A percentile compares a stretch with the other conserved stretches of the same genome.
Evolutionary conservation across 2,113 vertebrate genomes (phyloP).

Genomic region (Protobothrops mucrosquamatus): DNA sequence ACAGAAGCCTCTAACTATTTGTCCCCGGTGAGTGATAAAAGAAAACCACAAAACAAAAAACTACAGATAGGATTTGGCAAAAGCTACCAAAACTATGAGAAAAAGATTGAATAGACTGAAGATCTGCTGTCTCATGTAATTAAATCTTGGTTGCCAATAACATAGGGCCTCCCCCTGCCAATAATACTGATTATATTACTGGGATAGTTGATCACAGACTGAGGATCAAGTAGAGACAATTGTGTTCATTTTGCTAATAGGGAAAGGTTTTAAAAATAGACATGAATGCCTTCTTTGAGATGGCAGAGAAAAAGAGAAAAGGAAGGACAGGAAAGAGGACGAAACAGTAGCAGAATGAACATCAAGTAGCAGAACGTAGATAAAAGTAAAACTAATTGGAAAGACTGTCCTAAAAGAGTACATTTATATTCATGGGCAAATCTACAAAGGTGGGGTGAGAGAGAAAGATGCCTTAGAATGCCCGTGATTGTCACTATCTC

Average conservation of each 20-base stretch:
- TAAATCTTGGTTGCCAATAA: constrained; percentile 61
- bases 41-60: constrained; percentile 53
- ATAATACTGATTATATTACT: constrained; percentile 62
- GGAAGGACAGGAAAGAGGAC: too few species aligned
- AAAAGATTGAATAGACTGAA: constrained; percentile 56
- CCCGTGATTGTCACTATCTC: neutral
- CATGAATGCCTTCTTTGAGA: constrained; percentile 50
- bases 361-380: neutral
- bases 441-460: neutral
- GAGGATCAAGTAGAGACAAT: constrained; percentile 62
- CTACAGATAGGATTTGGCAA: constrained; percentile 54
- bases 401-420: constrained; percentile 26
- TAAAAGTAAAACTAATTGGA: constrained; percentile 17
- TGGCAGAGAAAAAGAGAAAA: neutral
- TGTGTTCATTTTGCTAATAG: constrained; percentile 35
- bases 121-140: constrained; percentile 62
- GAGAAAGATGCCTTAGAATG: neutral
- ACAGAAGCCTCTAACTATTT: neutral
- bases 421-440: neutral
- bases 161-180: constrained; percentile 54
- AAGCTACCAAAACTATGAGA: constrained; percentile 49
- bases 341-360: neutral
- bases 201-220: constrained; percentile 45
- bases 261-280: constrained; percentile 65
- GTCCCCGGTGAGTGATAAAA: constrained; percentile 20